Percentiles rank a stretch among this genome's conserved stretches.
phyloP scores from a whole-genome alignment of 2,113 vertebrate genomes.

The Tachycineta bicolor region DNA sequence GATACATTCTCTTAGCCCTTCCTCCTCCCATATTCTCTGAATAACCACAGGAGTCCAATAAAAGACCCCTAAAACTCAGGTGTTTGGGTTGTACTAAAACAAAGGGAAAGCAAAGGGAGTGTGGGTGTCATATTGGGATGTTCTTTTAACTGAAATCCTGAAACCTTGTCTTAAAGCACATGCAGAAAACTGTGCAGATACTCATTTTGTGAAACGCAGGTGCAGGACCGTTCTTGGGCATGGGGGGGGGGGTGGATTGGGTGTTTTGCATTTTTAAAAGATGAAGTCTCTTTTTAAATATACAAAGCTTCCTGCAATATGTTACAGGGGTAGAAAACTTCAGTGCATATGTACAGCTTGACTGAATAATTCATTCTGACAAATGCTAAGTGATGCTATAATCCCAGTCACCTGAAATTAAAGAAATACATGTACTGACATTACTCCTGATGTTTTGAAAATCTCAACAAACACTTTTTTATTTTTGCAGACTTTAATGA shows the following conservation, averaged over 20 bases:
- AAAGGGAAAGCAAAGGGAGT: not conserved
- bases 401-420: not conserved
- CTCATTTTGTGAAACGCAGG: not conserved
- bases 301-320: not conserved
- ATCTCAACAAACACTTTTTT: not conserved
- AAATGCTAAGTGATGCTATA: not conserved
- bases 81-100: not conserved
- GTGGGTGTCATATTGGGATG: not conserved
- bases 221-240: not conserved
- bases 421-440: not conserved
- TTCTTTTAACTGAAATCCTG: not conserved
- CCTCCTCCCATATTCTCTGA: not conserved
- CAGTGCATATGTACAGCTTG: not conserved
- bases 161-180: not conserved
- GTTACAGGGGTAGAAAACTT: not conserved
- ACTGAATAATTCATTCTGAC: not conserved
- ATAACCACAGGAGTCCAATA: not conserved
- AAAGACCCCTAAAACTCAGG: not conserved
- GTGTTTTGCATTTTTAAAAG: not conserved
- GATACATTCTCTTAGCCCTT: not conserved
- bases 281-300: not conserved
- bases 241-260: rapidly evolving
- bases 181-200: not conserved
- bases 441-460: not conserved
- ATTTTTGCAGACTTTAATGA: not conserved